Percentiles rank a stretch among this genome's conserved stretches.
These are phyloP conservation scores for Drosophila neoperkinsi DNA, from an alignment of 2,888 invertebrate genomes.

Conservation along the genomic window DNA sequence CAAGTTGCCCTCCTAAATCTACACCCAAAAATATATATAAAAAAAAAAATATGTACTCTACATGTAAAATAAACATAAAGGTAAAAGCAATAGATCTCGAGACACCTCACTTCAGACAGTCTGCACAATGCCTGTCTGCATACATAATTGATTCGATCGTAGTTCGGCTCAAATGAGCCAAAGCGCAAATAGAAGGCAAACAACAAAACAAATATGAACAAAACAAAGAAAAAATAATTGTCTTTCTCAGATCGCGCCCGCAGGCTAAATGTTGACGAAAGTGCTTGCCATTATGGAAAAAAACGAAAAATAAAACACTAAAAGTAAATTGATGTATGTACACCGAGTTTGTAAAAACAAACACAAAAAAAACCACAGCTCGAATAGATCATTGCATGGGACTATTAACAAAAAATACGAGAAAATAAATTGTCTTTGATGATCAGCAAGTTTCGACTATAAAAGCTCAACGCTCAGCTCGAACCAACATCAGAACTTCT, in stretches of 20 bases:
- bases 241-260: conserved; percentile 54
- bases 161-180: conserved; percentile 26
- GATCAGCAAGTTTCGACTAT: conserved; percentile 42
- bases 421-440: conserved; percentile 57
- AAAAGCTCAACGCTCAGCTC: conserved; percentile 45
- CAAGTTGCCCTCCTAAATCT: conserved; percentile 13
- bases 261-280: conserved; percentile 61
- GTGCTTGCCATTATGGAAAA: conserved; percentile 48
- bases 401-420: conserved; percentile 19
- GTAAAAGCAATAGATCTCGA: conserved; percentile 35
- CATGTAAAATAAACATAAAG: conserved; percentile 10
- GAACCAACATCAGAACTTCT: conserved; percentile 56
- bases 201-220: conserved; percentile 2
- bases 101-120: conserved; percentile 51
- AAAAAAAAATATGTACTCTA: background rate
- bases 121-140: conserved; percentile 44
- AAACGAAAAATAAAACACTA: background rate
- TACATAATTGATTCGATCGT: conserved; percentile 71
- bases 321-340: conserved; percentile 4
- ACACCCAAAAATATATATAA: background rate
- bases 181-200: conserved; percentile 5
- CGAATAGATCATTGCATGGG: conserved; percentile 58
- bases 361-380: conserved; percentile 26
- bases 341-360: background rate
- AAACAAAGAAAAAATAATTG: conserved; percentile 7